Base-by-base conservation (phyloP, 2,797 vertebrate genomes). In the Linurgus olivaceus region DNA sequence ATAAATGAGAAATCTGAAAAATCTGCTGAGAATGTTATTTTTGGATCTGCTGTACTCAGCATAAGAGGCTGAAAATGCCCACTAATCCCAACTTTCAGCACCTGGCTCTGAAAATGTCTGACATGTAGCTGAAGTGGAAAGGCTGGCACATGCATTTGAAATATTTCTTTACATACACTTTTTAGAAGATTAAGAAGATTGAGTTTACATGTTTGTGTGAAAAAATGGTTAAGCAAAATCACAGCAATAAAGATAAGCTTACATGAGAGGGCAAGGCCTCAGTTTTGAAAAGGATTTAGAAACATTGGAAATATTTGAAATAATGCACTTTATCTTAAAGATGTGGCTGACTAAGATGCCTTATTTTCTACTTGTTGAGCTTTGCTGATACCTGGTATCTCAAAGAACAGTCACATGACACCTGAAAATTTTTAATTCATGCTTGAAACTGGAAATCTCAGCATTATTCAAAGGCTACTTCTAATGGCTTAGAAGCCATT, bases 21-120 rank as follows among this genome's bases (percentile, higher is more conserved):
- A 78, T 93, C 92, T 84, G 55, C 83, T 66, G 83, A 90, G 73
- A 85, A 71, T 1, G 7, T 73, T 95, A 88, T 88, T 95, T 95
- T 92, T 94, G 83, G 86, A 77, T 90, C 62, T 52, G 28, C 55
- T 75, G 21, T 24, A 50, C 33, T 87, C 81, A 77, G 66, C 19
- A 3, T 81, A 86, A 95, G 88, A 86, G 74, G 40, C 88, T 95
- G 90, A 68, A 95, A 94, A 88, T 93, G 73, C 76, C 66, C 77
- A 9, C 57, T 96, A 77, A 94, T 95, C 79, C 82, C 79, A 81
- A 72, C 24, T 67, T 91, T 83, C 79, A 86, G 70, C 85, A 88
- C 79, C 76, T 75, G 86, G 62, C 73, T 91, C 73, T 68, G 42
- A 83, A 91, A 75, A 75, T 65, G 23, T 47, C 57, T 83, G 68